Base-by-base conservation (phyloP, 2,113 vertebrate genomes). In the Phodopus roborovskii region DNA sequence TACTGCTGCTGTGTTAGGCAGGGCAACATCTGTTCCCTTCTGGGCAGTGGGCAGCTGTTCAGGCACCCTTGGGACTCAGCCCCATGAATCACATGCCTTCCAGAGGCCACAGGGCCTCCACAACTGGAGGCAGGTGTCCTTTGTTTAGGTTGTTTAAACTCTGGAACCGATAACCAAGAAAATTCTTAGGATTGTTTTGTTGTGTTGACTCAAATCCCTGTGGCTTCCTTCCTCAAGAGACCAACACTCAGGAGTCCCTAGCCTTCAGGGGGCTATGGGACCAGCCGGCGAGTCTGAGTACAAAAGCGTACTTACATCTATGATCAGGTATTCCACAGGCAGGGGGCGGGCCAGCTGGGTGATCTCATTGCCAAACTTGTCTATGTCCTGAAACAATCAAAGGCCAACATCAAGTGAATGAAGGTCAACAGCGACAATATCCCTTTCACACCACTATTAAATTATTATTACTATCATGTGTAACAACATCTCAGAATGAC, bases 351-450 rank as follows among this genome's bases (percentile, higher is more conserved):
- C 99, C 96, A 99, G 98, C 98, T 99, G 99, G 0, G 99, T 99
- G 97, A 99, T 99, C 96, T 99, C 99, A 0, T 99, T 99, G 88
- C 99, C 99, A 98, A 99, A 99, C 97, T 99, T 99, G 99, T 99
- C 99, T 98, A 99, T 99, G 97, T 99, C 99, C 99, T 99, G 98
- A 45, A 98, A 98, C 36, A 89, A 66, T 68, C 93, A 82, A 28
- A 62, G 30, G 74, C 9, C 30, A 84, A 5, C 6, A 3, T n/a
- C 3, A 9, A 0, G 3, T 82, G 36, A 81, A 70, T 4, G 20
- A 42, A 36, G 24, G 24, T 1, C 4, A 58, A n/a, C 79, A 39
- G 39, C 0, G 70, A 70, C 30, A 39, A 12, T 15, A 17, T 22
- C 36, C 90, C 36, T 28, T n/a, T 6, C 60, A 30, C 50, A 42